These are phyloP conservation scores for Pica pica DNA, from an alignment of 2,113 vertebrate genomes.

Conservation along the genomic window DNA sequence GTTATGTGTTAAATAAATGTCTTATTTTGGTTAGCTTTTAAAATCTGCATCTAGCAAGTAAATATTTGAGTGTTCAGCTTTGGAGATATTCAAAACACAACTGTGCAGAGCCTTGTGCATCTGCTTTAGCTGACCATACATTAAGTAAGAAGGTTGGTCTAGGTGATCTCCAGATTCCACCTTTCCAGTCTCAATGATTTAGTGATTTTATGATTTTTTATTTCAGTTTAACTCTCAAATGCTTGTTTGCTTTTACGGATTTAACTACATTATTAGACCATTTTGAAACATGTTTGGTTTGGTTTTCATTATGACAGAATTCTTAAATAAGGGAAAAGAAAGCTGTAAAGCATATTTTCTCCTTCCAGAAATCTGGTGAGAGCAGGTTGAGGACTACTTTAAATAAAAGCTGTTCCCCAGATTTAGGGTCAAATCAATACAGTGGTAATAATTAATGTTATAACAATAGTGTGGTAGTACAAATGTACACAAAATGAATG, in stretches of 20 bases:
- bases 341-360: neutral
- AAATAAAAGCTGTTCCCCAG: neutral
- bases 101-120: neutral
- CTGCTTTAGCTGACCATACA: neutral
- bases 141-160: neutral
- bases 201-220: neutral
- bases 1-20: neutral
- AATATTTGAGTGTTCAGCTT: neutral
- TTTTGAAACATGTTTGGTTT: neutral
- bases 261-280: neutral
- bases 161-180: neutral
- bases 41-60: neutral
- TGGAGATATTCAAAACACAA: neutral
- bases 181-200: neutral
- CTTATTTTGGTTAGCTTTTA: neutral
- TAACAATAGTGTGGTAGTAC: neutral
- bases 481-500: neutral
- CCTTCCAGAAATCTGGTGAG: neutral
- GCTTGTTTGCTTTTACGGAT: neutral
- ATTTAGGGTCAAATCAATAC: neutral
- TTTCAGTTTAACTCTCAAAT: neutral
- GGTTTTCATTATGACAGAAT: neutral
- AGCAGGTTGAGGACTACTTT: neutral
- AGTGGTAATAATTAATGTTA: neutral
- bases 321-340: neutral